A percentile compares a stretch with the other conserved stretches of the same genome.
phyloP scores from a whole-genome alignment of 2,888 invertebrate species.

The Trichogramma evanescens region DNA sequence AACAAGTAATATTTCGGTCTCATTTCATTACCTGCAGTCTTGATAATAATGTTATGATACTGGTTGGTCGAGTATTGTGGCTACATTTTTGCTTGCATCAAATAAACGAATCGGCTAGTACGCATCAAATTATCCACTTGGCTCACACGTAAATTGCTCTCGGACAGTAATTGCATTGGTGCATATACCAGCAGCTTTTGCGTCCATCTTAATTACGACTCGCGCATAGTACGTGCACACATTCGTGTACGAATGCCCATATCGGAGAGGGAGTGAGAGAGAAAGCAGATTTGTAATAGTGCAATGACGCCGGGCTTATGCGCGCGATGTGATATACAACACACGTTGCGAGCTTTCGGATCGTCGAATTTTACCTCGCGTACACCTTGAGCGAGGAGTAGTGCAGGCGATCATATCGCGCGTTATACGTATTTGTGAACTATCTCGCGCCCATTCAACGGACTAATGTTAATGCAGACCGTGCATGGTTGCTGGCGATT shows the following conservation, averaged over 20 bases:
- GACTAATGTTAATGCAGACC: too few species aligned
- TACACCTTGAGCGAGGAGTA: not conserved
- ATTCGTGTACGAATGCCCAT: slow-evolving; percentile 7
- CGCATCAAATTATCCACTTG: slow-evolving; percentile 9
- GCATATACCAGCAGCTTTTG: slow-evolving; percentile 23
- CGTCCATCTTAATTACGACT: slow-evolving; percentile 38
- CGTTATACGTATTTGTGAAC: too few species aligned
- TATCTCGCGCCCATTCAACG: too few species aligned
- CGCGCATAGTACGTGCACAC: not conserved
- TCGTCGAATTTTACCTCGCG: not conserved
- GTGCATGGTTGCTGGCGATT: too few species aligned
- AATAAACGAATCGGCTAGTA: not conserved
- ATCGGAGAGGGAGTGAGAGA: not conserved
- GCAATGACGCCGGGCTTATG: not conserved
- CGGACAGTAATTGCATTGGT: slow-evolving; percentile 38
- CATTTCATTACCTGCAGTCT: too few species aligned
- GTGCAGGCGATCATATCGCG: not conserved
- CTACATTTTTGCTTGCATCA: too few species aligned
- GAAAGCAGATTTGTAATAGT: not conserved
- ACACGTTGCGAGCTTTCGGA: not conserved
- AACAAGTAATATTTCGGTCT: too few species aligned
- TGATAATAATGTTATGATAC: too few species aligned
- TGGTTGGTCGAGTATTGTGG: too few species aligned
- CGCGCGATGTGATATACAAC: not conserved
- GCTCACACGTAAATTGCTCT: slow-evolving; percentile 31